Percentiles rank a stretch among this genome's conserved stretches.
phyloP scores from a whole-genome alignment of 2,797 vertebrate species.

The Natrix natrix region DNA sequence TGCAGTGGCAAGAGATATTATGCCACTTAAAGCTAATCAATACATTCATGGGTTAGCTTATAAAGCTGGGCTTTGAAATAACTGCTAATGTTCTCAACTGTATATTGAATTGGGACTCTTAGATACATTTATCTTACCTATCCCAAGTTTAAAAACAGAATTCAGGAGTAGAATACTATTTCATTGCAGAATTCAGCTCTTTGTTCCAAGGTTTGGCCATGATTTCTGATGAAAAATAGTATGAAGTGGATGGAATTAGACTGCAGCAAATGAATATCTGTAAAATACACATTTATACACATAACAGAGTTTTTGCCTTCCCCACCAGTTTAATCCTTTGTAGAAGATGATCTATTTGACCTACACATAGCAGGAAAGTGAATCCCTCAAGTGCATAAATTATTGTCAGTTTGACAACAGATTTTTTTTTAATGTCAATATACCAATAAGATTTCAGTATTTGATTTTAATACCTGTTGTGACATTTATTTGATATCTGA shows the following conservation, averaged over 20 bases:
- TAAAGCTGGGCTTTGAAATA: not conserved
- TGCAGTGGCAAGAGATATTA: not conserved
- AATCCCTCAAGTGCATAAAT: not conserved
- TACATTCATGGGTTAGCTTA: not conserved
- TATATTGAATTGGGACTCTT: not conserved
- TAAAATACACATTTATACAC: not conserved
- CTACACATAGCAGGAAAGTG: not conserved
- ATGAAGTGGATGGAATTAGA: not conserved
- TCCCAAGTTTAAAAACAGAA: not conserved
- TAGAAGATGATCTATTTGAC: not conserved
- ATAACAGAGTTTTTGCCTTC: not conserved
- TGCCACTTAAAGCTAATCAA: not conserved
- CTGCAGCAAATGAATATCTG: not conserved
- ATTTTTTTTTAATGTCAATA: not conserved
- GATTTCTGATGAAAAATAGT: not conserved
- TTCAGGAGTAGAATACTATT: not conserved
- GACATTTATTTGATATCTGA: constrained; percentile 3
- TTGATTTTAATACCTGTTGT: not conserved
- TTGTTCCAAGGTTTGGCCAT: too few species aligned
- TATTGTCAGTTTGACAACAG: not conserved
- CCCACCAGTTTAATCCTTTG: not conserved
- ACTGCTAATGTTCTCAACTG: not conserved
- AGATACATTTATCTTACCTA: not conserved
- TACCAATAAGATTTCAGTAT: not conserved
- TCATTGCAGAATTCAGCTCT: not conserved